A percentile compares a stretch with the other conserved stretches of the same genome.
These are phyloP conservation scores for Rallus crepitans DNA, from an alignment of 2,797 vertebrate species.

Conservation along the genomic window DNA sequence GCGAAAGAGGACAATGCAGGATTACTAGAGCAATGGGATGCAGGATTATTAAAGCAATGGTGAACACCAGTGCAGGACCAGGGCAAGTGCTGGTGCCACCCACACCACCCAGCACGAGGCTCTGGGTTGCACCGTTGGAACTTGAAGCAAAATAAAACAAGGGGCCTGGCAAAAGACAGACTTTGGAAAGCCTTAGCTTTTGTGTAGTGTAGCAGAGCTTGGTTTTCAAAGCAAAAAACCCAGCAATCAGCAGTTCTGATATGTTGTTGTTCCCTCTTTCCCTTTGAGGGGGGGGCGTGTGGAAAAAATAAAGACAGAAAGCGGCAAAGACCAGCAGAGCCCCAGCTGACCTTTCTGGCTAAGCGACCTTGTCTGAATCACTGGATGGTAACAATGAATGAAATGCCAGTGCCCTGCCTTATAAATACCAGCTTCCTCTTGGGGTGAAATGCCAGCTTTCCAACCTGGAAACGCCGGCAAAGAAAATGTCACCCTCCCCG, in stretches of 20 bases:
- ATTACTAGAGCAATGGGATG: not conserved
- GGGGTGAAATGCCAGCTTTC: slow-evolving; percentile 68
- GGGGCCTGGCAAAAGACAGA: not conserved
- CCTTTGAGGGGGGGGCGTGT: not conserved
- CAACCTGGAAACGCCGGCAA: slow-evolving; percentile 25
- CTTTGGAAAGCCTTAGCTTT: not conserved
- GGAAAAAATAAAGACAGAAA: not conserved
- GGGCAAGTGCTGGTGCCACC: rapidly evolving
- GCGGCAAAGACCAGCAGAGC: slow-evolving; percentile 47
- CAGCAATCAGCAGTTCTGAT: not conserved
- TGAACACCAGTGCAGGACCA: not conserved
- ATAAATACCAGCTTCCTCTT: slow-evolving; percentile 70
- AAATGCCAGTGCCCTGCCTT: slow-evolving; percentile 72
- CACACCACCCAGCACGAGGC: rapidly evolving
- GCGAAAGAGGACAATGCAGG: not conserved
- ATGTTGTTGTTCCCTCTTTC: not conserved
- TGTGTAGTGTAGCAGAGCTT: not conserved
- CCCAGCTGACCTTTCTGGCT: slow-evolving; percentile 69
- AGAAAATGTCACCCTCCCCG: slow-evolving; percentile 71
- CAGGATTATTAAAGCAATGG: not conserved
- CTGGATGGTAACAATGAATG: slow-evolving; percentile 71
- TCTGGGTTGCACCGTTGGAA: not conserved
- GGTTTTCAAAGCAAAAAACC: slow-evolving; percentile 29
- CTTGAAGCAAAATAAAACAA: not conserved
- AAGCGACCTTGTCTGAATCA: slow-evolving; percentile 68